Conservation (phyloP, 2,797 vertebrate genomes). For the Loriculus beryllinus region DNA sequence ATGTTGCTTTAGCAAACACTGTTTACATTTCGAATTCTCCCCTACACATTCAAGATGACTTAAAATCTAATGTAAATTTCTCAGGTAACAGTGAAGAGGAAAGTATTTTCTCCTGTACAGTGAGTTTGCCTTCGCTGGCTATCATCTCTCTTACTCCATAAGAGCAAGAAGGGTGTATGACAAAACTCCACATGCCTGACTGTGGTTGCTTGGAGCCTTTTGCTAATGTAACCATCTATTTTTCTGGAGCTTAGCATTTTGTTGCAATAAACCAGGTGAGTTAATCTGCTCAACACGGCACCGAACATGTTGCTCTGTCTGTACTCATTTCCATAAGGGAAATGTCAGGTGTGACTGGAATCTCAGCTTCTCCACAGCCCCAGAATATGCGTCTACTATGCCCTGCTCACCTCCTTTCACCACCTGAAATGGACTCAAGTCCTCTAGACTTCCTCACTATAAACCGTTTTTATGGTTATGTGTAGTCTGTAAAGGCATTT, state of each 20-base stretch:
- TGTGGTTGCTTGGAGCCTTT: neutral
- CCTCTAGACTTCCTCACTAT: neutral
- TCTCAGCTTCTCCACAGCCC: neutral
- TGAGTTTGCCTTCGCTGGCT: neutral
- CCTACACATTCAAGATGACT: neutral
- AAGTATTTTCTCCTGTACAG: neutral
- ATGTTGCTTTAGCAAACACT: neutral
- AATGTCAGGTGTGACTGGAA: neutral
- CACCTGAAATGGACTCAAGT: neutral
- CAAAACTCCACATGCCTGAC: neutral
- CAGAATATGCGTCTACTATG: neutral
- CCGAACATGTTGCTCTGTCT: neutral
- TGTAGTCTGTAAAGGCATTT: neutral
- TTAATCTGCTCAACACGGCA: fast-evolving
- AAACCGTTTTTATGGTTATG: neutral
- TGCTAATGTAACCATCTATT: fast-evolving
- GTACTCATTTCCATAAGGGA: neutral
- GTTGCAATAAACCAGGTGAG: neutral
- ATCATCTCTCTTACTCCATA: neutral
- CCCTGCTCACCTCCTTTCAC: neutral
- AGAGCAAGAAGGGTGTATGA: fast-evolving
- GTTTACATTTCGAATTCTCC: neutral
- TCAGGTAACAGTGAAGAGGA: neutral
- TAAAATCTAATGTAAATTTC: neutral
- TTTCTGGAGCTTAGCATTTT: neutral